Evolutionary conservation across 2,888 invertebrate species (phyloP).

Genomic region (Thecophora atra): DNA sequence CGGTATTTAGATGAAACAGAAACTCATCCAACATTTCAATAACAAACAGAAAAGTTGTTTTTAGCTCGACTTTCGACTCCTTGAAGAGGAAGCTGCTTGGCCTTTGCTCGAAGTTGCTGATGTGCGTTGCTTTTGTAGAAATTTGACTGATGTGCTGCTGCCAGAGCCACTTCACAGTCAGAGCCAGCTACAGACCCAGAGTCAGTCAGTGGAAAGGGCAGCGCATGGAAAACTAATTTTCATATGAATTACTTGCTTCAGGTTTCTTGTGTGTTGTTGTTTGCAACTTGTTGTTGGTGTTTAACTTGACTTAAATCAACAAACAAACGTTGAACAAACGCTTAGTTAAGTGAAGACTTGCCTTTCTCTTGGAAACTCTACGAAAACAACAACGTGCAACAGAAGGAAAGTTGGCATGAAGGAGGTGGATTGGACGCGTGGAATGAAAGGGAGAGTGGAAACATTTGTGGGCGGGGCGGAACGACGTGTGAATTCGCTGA

Average conservation of each 20-base stretch:
- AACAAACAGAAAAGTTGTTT: no score
- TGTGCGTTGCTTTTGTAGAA: background rate
- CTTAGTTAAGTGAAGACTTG: slow-evolving; percentile 6
- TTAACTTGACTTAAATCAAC: slow-evolving; percentile 17
- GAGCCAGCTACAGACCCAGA: background rate
- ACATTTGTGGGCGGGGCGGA: background rate
- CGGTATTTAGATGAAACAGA: no score
- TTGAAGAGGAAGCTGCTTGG: no score
- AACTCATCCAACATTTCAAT: no score
- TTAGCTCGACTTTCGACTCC: no score
- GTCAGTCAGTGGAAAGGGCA: background rate
- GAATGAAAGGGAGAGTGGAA: background rate
- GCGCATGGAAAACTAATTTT: background rate
- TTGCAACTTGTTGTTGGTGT: slow-evolving; percentile 2
- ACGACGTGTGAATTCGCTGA: slow-evolving; percentile 2
- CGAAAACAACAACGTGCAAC: background rate
- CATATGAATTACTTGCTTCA: slow-evolving; percentile 16
- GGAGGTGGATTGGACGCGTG: background rate
- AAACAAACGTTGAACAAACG: slow-evolving; percentile 24
- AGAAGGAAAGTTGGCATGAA: background rate
- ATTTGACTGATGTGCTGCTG: slow-evolving; percentile 5
- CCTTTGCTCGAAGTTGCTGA: background rate
- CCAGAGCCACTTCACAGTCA: background rate
- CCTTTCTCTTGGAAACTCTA: slow-evolving; percentile 1
- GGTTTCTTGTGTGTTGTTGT: slow-evolving; percentile 5